Percentiles rank a stretch among this genome's conserved stretches.
phyloP scores from a whole-genome alignment of 2,888 invertebrate species.

The Lasioglossum villosulum region DNA sequence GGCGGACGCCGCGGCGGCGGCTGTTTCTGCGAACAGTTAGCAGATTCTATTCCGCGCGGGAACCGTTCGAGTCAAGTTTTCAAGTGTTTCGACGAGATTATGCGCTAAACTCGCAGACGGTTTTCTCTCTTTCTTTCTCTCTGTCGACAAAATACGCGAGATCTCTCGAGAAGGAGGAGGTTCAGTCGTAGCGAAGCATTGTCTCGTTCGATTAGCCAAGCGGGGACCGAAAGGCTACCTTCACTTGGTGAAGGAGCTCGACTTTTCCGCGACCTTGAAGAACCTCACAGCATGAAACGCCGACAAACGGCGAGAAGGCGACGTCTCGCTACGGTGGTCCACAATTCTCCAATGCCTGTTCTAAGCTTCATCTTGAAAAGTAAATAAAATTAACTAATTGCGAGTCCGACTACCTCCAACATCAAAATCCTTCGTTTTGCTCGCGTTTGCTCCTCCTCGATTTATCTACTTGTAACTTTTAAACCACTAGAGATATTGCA shows the following conservation, averaged over 20 bases:
- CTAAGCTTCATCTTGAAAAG: neutral
- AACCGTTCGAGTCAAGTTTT: slow-evolving; percentile 9
- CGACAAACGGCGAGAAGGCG: slow-evolving; percentile 49
- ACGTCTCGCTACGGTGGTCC: neutral
- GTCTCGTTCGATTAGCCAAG: slow-evolving; percentile 51
- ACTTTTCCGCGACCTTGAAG: slow-evolving; percentile 73
- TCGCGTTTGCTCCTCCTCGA: slow-evolving; percentile 4
- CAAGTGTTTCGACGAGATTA: slow-evolving; percentile 13
- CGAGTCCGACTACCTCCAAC: neutral
- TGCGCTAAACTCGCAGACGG: slow-evolving; percentile 6
- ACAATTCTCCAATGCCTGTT: neutral
- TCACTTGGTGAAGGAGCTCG: slow-evolving; percentile 61
- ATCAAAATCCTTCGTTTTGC: neutral
- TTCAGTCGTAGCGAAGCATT: slow-evolving; percentile 23
- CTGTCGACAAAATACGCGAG: neutral
- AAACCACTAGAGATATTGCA: too few relatives aligned
- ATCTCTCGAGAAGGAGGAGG: neutral
- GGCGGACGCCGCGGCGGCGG: neutral
- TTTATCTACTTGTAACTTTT: neutral
- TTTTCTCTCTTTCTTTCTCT: neutral
- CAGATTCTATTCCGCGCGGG: slow-evolving; percentile 1
- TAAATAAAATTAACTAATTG: neutral
- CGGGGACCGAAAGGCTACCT: slow-evolving; percentile 53
- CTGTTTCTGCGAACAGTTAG: neutral
- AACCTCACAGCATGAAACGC: slow-evolving; percentile 62